These are phyloP conservation scores for Psettodes erumei DNA, from an alignment of 2,113 vertebrate species.

Conservation along the genomic window DNA sequence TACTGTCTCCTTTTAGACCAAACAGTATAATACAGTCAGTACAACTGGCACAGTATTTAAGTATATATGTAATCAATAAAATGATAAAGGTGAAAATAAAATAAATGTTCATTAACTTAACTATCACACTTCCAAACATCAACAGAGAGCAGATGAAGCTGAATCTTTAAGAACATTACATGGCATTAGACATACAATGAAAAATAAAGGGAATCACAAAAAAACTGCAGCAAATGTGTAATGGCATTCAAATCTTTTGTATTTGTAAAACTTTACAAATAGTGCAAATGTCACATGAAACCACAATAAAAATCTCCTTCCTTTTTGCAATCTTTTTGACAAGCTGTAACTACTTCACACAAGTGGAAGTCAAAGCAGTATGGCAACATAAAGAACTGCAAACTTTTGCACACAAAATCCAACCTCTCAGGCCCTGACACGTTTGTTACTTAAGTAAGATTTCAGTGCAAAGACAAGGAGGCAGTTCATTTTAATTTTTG, in stretches of 20 bases:
- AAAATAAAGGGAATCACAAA: neutral
- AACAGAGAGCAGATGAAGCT: too few relatives aligned
- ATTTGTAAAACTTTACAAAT: slow-evolving; percentile 65
- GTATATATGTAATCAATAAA: too few relatives aligned
- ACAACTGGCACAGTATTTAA: too few relatives aligned
- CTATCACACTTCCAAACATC: too few relatives aligned
- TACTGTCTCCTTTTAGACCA: too few relatives aligned
- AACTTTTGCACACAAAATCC: slow-evolving; percentile 15
- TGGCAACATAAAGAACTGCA: slow-evolving; percentile 22
- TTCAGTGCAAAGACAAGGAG: neutral
- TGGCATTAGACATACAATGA: neutral
- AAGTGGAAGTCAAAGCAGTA: neutral
- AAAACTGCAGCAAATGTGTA: neutral
- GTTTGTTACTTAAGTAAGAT: neutral
- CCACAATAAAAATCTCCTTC: slow-evolving; percentile 22
- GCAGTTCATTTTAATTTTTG: neutral
- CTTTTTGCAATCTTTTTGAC: neutral
- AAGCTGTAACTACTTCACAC: slow-evolving; percentile 12
- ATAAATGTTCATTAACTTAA: too few relatives aligned
- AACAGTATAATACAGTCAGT: too few relatives aligned
- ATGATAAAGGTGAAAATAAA: too few relatives aligned
- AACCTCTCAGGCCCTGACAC: slow-evolving; percentile 2
- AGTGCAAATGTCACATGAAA: slow-evolving; percentile 62
- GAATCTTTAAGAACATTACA: too few relatives aligned
- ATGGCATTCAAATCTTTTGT: slow-evolving; percentile 57